Evolutionary conservation across 2,113 vertebrate species (phyloP).

Genomic region (Ageneiosus marmoratus): DNA sequence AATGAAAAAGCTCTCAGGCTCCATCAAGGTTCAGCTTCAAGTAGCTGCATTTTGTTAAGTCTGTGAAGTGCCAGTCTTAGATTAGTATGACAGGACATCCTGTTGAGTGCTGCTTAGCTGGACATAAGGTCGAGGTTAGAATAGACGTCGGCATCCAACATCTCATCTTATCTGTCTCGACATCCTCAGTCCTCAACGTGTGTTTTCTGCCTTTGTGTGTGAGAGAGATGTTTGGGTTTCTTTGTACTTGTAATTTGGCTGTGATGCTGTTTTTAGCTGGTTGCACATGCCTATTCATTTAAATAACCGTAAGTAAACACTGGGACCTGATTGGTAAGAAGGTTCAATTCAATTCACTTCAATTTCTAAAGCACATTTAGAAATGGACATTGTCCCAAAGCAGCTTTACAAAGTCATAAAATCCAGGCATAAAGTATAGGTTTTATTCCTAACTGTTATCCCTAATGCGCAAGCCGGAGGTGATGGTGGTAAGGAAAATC

Average conservation of each 20-base stretch:
- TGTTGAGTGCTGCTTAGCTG: background rate
- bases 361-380: too few species aligned
- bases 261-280: background rate
- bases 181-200: background rate
- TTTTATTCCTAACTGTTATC: too few species aligned
- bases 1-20: background rate
- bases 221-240: background rate
- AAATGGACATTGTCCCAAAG: too few species aligned
- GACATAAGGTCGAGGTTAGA: background rate
- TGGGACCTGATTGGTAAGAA: too few species aligned
- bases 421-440: too few species aligned
- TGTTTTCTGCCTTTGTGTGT: slow-evolving; percentile 5
- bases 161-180: background rate
- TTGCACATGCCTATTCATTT: background rate
- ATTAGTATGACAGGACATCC: slow-evolving; percentile 18
- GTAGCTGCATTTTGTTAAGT: background rate
- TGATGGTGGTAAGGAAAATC: too few species aligned
- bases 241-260: background rate
- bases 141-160: background rate
- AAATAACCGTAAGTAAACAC: background rate
- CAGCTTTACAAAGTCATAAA: too few species aligned
- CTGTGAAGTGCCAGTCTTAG: background rate
- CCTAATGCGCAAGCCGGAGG: too few species aligned
- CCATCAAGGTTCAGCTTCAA: background rate
- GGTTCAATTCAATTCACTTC: too few species aligned